Conservation (phyloP, 1,140 invertebrate genomes). For the Drosophila athabasca region DNA sequence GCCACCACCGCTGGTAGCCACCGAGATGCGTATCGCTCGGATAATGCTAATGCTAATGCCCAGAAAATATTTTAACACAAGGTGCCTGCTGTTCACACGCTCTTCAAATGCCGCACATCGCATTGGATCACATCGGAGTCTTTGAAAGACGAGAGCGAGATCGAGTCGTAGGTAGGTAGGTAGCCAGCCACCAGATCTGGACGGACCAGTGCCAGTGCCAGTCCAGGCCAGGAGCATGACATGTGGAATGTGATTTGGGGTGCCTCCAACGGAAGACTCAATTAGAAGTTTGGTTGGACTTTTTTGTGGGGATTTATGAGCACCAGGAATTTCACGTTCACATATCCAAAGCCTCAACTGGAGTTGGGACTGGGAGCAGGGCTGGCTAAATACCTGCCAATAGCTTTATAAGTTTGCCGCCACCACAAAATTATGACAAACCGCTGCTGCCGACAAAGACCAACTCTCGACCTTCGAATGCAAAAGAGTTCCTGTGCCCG, state of each 20-base stretch:
- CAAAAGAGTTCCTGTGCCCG: conserved; percentile 53
- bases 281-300: conserved; percentile 61
- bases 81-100: conserved; percentile 76
- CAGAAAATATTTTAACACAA: conserved; percentile 54
- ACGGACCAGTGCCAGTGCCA: conserved; percentile 9
- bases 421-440: conserved; percentile 71
- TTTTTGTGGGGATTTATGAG: conserved; percentile 72
- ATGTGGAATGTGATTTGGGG: conserved; percentile 63
- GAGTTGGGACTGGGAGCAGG: neutral
- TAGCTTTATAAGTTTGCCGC: conserved; percentile 70
- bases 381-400: conserved; percentile 75
- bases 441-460: conserved; percentile 25
- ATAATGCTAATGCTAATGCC: conserved; percentile 47
- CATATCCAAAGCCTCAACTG: conserved; percentile 1
- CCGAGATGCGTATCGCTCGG: conserved; percentile 65
- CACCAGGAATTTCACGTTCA: conserved; percentile 72
- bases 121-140: conserved; percentile 2
- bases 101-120: conserved; percentile 54
- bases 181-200: conserved; percentile 7
- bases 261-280: conserved; percentile 71
- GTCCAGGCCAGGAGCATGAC: conserved; percentile 60
- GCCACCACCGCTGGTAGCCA: conserved; percentile 12
- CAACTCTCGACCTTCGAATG: conserved; percentile 72
- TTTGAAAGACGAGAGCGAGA: conserved; percentile 41
- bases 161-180: conserved; percentile 11